These are phyloP conservation scores for Rhamnusium bicolor DNA, from an alignment of 2,888 invertebrate genomes.

Conservation along the genomic window DNA sequence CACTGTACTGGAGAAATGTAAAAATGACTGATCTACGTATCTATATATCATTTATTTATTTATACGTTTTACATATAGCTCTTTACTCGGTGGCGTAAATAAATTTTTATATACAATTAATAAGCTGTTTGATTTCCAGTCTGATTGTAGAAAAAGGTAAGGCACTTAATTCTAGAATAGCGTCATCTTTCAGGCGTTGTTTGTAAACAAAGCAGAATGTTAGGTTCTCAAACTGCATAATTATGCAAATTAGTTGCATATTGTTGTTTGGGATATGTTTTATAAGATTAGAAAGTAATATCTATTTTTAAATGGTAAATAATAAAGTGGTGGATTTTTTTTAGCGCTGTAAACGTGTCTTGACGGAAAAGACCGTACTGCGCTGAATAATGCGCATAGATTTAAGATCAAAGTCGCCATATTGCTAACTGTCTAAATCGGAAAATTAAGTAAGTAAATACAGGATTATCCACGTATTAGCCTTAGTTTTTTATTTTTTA, in stretches of 20 bases:
- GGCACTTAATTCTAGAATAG: neutral
- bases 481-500: slow-evolving; percentile 50
- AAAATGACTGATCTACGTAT: neutral
- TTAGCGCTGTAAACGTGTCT: slow-evolving; percentile 48
- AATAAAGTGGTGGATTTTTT: slow-evolving; percentile 40
- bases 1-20: neutral
- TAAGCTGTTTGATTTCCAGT: neutral
- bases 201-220: slow-evolving; percentile 14
- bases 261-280: slow-evolving; percentile 25
- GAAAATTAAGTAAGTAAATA: slow-evolving; percentile 72
- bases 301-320: slow-evolving; percentile 52
- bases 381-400: slow-evolving; percentile 62
- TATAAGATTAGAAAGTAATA: slow-evolving; percentile 48
- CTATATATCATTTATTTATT: neutral
- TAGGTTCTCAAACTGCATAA: slow-evolving; percentile 9
- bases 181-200: neutral
- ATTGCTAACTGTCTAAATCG: slow-evolving; percentile 71
- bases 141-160: neutral
- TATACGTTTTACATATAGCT: neutral
- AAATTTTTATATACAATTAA: neutral
- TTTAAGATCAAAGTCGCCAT: slow-evolving; percentile 70
- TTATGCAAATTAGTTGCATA: slow-evolving; percentile 34
- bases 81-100: neutral
- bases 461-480: slow-evolving; percentile 60
- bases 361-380: slow-evolving; percentile 43